phyloP scores from a whole-genome alignment of 30 jellyfish, hydroid and myxozoan species.

The Aurelia coerulea region DNA sequence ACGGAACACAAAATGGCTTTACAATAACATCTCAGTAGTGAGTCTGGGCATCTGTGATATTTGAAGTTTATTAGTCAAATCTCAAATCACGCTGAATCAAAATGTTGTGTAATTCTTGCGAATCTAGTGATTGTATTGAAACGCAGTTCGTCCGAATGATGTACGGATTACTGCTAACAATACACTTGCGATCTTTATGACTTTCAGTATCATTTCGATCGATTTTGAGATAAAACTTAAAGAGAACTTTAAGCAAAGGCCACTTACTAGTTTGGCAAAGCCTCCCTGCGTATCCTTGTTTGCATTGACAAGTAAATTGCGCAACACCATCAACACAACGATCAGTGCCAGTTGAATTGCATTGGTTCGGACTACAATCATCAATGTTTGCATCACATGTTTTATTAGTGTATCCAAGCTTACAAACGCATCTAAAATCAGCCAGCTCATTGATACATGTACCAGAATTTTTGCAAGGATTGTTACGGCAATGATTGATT shows the following conservation, averaged over 20 bases:
- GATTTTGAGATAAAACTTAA: no score
- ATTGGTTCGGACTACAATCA: slow-evolving; percentile 60
- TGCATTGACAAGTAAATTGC: slow-evolving; percentile 38
- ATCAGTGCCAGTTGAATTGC: slow-evolving; percentile 55
- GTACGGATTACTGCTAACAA: no score
- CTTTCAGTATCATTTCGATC: no score
- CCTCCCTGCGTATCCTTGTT: slow-evolving; percentile 66
- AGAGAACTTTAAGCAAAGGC: not conserved
- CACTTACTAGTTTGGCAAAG: slow-evolving; percentile 60
- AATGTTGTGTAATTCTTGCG: no score
- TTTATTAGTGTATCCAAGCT: slow-evolving; percentile 53
- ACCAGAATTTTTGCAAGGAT: slow-evolving; percentile 55
- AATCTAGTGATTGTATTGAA: no score
- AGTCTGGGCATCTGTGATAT: no score
- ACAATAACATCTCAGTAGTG: no score
- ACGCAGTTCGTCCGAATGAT: no score
- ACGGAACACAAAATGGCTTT: no score
- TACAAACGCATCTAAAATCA: slow-evolving; percentile 53
- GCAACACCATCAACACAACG: slow-evolving; percentile 49
- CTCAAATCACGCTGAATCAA: no score
- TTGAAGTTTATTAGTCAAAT: no score
- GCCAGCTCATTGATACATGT: slow-evolving; percentile 54
- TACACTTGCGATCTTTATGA: no score
- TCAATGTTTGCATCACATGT: slow-evolving; percentile 51
- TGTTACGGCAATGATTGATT: slow-evolving; percentile 49